These are phyloP conservation scores for Acrocephalus scirpaceus DNA, from an alignment of 2,797 vertebrate species.

Conservation along the genomic window DNA sequence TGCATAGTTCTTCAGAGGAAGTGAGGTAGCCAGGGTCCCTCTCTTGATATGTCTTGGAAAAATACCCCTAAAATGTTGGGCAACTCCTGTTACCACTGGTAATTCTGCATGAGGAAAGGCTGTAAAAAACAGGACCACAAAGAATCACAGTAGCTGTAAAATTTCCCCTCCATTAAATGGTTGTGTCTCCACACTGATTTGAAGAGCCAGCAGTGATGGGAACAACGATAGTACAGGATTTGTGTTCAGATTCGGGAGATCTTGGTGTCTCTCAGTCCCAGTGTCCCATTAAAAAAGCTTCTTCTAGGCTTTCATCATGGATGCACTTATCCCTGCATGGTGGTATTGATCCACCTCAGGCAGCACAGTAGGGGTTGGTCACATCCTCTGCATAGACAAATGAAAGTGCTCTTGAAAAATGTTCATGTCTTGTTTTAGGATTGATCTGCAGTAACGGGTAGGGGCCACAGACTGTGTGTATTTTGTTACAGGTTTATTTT, in stretches of 20 bases:
- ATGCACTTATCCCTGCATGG: background rate
- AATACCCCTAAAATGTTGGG: background rate
- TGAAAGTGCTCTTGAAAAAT: background rate
- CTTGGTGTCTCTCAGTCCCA: background rate
- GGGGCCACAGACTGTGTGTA: background rate
- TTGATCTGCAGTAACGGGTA: background rate
- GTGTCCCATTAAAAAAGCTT: background rate
- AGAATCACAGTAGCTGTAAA: fast-evolving
- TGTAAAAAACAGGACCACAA: background rate
- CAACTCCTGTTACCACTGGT: background rate
- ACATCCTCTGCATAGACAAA: background rate
- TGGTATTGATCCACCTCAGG: background rate
- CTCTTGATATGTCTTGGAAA: background rate
- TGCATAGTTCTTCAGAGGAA: background rate
- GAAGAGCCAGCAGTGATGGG: background rate
- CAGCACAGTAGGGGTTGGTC: background rate
- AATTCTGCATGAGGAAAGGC: background rate
- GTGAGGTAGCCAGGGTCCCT: background rate
- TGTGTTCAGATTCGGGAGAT: background rate
- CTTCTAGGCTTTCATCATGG: background rate
- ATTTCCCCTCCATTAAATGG: background rate
- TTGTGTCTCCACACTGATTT: background rate
- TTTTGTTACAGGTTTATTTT: background rate
- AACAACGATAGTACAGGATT: background rate
- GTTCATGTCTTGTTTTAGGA: fast-evolving